Base-by-base conservation (phyloP, 2,113 vertebrate species). In the Rutilus rutilus region DNA sequence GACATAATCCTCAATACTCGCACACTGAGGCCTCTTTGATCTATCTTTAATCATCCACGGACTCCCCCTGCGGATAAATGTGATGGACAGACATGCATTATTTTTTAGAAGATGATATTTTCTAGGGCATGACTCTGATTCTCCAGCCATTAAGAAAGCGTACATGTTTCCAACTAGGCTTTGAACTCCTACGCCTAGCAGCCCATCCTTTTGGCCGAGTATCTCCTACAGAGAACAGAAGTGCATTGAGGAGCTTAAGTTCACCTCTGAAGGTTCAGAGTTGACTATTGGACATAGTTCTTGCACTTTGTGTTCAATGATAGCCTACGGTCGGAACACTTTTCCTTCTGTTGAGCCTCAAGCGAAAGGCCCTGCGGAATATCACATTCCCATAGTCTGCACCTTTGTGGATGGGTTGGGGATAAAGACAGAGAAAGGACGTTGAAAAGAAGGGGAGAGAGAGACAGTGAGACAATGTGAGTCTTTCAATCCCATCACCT, bases 1-100 rank as follows among this genome's bases (percentile, higher is more conserved):
- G 82, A 71, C 85, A 82, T 85, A 83, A 82, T 45, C 52, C 85
- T 88, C 59, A n/a, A 82, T 88, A 78, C 12, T 67, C 30, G 9
- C 80, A 75, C 64, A 60, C 9, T 19, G 57, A 54, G 64, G 50
- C 12, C 73, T 69, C 78, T 88, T 86, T 85, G 62, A 85, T 85
- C 73, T 47, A 12, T 62, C 78, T 45, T 84, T 47, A 85, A 85
- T 52, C 83, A 33, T 78, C 19, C 59, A 65, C 10, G 19, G 27
- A 36, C 64, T 82, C 64, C 80, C 62, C 80, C 62, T 69, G 59
- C 30, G 33, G 86, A 85, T 84, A 64, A 74, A 78, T 64, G 50
- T 76, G 78, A 86, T 87, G 83, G 65, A 64, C 78, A 84, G 69
- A 84, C 71, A 73, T 23, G 64, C 78, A 21, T 47, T 47, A 69